Percentiles rank a stretch among this genome's conserved stretches.
Conservation (phyloP, 2,888 invertebrate species). For the Stratiomys singularior region DNA sequence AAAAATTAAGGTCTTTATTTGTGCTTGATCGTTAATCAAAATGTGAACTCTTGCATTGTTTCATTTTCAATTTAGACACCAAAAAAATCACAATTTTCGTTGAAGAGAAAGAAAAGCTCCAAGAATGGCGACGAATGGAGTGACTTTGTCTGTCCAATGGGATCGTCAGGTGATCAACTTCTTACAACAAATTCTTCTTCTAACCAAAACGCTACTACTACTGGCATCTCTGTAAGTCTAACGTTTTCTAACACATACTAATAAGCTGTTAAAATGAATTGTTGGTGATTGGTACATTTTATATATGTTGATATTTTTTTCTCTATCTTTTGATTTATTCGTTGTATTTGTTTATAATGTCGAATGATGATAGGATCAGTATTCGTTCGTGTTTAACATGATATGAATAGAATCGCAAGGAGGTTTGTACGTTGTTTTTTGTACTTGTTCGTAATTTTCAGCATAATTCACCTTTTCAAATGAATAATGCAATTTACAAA, state of each 20-base stretch:
- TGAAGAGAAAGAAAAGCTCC: slow-evolving; percentile 84
- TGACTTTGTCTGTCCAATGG: slow-evolving; percentile 85
- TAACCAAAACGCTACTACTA: slow-evolving; percentile 52
- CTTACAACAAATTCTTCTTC: slow-evolving; percentile 50
- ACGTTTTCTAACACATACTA: slow-evolving; percentile 48
- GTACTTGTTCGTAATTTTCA: too few species aligned
- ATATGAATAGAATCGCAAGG: too few species aligned
- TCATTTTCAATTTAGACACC: slow-evolving; percentile 70
- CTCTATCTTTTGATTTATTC: too few species aligned
- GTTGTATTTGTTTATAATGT: too few species aligned
- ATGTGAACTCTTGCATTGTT: background rate
- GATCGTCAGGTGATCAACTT: slow-evolving; percentile 53
- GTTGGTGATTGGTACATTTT: slow-evolving; percentile 20
- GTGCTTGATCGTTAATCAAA: background rate
- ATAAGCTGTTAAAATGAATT: slow-evolving; percentile 24
- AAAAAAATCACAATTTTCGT: slow-evolving; percentile 87
- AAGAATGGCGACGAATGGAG: slow-evolving; percentile 87
- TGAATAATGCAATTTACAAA: too few species aligned
- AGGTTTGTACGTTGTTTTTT: too few species aligned
- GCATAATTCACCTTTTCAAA: too few species aligned
- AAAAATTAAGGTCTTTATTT: slow-evolving; percentile 79
- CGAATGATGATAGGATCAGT: too few species aligned
- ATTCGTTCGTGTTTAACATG: too few species aligned
- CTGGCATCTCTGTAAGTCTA: slow-evolving; percentile 53
- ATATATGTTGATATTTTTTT: background rate